Conservation (phyloP, 2,113 vertebrate species). For the Rattus rattus region DNA sequence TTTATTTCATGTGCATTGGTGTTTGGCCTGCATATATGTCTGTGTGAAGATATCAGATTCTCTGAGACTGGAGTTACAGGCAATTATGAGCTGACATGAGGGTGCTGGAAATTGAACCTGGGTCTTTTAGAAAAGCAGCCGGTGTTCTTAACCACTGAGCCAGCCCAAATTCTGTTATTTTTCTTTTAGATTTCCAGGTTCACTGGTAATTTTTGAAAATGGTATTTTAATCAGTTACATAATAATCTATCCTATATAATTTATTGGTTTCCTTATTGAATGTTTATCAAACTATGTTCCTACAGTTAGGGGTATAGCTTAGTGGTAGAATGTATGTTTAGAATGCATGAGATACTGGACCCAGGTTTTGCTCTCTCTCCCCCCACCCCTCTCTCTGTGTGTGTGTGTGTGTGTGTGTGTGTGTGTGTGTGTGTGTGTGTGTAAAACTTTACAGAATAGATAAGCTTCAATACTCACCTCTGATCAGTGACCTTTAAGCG, state of each 20-base stretch:
- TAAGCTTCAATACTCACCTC: background rate
- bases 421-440: background rate
- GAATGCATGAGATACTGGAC: too few species aligned
- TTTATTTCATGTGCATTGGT: too few species aligned
- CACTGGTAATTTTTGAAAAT: background rate
- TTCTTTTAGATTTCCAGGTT: background rate
- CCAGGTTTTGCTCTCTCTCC: too few species aligned
- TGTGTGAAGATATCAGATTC: too few species aligned
- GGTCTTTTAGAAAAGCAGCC: too few species aligned
- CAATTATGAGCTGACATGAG: too few species aligned
- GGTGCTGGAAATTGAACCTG: too few species aligned
- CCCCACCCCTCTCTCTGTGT: too few species aligned
- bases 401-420: too few species aligned
- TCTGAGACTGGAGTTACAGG: too few species aligned
- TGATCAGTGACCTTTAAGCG: background rate
- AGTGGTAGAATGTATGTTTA: background rate
- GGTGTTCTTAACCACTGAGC: too few species aligned
- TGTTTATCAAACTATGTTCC: background rate
- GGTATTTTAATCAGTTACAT: background rate
- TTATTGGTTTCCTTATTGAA: background rate
- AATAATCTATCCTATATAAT: background rate
- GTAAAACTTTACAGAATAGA: background rate
- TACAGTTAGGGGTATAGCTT: background rate
- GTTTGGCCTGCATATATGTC: too few species aligned
- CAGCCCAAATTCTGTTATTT: background rate